Evolutionary conservation across 2,797 vertebrate genomes (phyloP).

Genomic region (Lacerta bilineata): DNA sequence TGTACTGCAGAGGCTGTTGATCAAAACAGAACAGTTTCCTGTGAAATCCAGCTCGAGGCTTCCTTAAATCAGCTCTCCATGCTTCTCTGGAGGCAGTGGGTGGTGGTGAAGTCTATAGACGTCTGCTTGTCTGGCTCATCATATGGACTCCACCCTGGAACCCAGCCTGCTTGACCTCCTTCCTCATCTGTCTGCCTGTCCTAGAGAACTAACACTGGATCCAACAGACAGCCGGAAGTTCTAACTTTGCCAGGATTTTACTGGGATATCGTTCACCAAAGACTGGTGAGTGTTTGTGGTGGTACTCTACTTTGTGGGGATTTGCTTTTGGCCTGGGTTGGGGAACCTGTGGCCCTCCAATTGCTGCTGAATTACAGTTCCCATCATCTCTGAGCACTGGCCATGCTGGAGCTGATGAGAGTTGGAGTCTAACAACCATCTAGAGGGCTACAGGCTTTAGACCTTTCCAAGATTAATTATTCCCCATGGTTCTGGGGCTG

Average conservation of each 20-base stretch:
- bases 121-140: neutral
- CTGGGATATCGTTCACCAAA: neutral
- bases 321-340: too few relatives aligned
- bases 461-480: neutral
- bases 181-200: neutral
- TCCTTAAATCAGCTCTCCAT: too few relatives aligned
- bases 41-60: too few relatives aligned
- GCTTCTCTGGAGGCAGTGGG: too few relatives aligned
- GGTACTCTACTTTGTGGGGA: neutral
- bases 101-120: neutral
- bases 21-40: too few relatives aligned
- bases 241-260: neutral
- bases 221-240: neutral
- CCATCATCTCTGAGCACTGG: too few relatives aligned
- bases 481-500: neutral
- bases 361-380: too few relatives aligned
- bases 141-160: neutral
- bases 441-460: too few relatives aligned
- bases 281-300: neutral
- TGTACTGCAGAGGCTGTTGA: too few relatives aligned
- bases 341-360: too few relatives aligned
- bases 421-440: too few relatives aligned
- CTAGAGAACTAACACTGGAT: neutral
- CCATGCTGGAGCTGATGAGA: too few relatives aligned
- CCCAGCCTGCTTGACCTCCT: neutral